Evolutionary conservation across 92 coral and sea anemone genomes (phyloP).

Genomic region (Epizoanthus stellaris): DNA sequence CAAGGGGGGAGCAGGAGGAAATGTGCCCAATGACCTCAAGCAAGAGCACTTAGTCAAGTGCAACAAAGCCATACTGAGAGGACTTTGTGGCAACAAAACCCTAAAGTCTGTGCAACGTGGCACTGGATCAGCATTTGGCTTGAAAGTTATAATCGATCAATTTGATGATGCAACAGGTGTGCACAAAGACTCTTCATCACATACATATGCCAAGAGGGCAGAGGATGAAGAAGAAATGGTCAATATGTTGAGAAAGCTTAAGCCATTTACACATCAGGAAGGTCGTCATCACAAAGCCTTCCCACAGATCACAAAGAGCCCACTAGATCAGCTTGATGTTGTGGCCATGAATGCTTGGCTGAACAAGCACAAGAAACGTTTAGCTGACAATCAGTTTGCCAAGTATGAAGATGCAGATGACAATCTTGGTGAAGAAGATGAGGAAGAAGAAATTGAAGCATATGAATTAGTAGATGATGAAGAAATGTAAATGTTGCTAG

Average conservation of each 20-base stretch:
- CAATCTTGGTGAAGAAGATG: neutral
- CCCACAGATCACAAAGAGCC: constrained; percentile 37
- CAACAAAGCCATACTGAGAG: constrained; percentile 35
- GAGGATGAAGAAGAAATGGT: constrained; percentile 36
- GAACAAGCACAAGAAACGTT: neutral
- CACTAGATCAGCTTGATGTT: constrained; percentile 30
- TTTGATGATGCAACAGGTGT: constrained; percentile 21
- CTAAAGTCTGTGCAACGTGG: constrained; percentile 32
- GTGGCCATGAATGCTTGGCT: constrained; percentile 19
- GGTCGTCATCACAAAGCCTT: constrained; percentile 26
- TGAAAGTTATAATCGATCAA: constrained; percentile 14
- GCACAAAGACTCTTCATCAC: constrained; percentile 19
- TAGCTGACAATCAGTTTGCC: constrained; percentile 8
- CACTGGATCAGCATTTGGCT: constrained; percentile 25
- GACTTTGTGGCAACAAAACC: constrained; percentile 46
- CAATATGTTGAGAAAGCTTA: constrained; percentile 14
- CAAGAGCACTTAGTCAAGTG: constrained; percentile 62
- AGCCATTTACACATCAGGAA: constrained; percentile 15
- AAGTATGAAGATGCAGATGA: constrained; percentile 26
- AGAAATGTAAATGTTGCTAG: too few species aligned
- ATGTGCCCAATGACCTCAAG: constrained; percentile 70
- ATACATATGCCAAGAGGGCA: constrained; percentile 26
- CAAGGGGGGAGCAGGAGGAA: constrained; percentile 67
- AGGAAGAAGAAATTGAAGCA: constrained; percentile 1
- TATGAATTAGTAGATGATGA: constrained; percentile 6